A percentile compares a stretch with the other conserved stretches of the same genome.
phyloP scores from a whole-genome alignment of 1,140 invertebrate genomes.

The Cydia fagiglandana region DNA sequence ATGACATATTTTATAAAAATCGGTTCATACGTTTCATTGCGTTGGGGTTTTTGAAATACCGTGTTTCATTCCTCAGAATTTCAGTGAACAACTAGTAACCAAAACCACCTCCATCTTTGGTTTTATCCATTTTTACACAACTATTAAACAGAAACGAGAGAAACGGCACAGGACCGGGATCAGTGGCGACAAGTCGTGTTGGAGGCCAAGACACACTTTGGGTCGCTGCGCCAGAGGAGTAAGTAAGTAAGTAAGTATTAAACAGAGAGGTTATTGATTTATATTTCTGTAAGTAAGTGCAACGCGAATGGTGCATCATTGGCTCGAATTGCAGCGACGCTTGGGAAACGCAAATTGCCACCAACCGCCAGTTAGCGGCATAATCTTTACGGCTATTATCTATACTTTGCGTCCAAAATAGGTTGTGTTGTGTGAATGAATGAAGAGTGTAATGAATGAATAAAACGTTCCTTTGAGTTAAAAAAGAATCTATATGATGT shows the following conservation, averaged over 20 bases:
- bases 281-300: not conserved
- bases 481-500: no score
- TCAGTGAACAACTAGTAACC: not conserved
- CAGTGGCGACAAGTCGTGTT: no score
- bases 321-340: not conserved
- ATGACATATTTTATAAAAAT: no score
- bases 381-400: not conserved
- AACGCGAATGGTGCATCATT: not conserved
- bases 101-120: not conserved
- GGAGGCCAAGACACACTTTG: no score
- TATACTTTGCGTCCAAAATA: not conserved
- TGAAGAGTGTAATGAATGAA: not conserved
- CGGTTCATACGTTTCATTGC: no score
- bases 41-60: no score
- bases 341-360: not conserved
- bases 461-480: no score
- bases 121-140: not conserved
- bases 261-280: not conserved
- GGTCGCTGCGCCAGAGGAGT: no score
- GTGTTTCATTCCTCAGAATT: no score
- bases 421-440: slow-evolving; percentile 17
- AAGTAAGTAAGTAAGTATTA: no score
- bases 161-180: no score
- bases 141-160: no score
- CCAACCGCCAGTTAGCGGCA: not conserved